Conservation (phyloP, 2,888 invertebrate species). For the Strigamia maritima region DNA sequence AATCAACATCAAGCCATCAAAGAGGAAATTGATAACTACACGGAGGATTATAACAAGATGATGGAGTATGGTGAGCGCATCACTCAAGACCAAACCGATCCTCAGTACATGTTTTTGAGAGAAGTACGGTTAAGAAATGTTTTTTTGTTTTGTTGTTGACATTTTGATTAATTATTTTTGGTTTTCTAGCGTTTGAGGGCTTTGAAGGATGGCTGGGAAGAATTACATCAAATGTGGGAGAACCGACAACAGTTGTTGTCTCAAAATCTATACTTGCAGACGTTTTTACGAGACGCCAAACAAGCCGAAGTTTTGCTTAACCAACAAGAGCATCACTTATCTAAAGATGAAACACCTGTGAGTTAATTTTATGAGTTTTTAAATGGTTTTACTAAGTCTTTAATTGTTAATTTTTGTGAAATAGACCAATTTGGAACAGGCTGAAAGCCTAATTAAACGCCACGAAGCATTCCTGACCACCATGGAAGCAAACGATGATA, state of each 20-base stretch:
- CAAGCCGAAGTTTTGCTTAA: slow-evolving; percentile 96
- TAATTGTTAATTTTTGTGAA: slow-evolving; percentile 29
- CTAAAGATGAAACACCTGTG: slow-evolving; percentile 92
- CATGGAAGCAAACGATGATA: slow-evolving; percentile 99
- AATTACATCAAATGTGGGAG: slow-evolving; percentile 99
- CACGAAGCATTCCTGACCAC: slow-evolving; percentile 99
- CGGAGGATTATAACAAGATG: slow-evolving; percentile 97
- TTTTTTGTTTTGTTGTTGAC: neutral
- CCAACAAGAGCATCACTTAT: slow-evolving; percentile 95
- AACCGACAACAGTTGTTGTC: slow-evolving; percentile 91
- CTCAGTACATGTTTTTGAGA: slow-evolving; percentile 99
- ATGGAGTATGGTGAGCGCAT: slow-evolving; percentile 98
- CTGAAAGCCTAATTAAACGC: slow-evolving; percentile 92
- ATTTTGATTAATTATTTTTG: neutral
- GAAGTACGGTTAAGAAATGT: slow-evolving; percentile 57
- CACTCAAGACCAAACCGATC: slow-evolving; percentile 88
- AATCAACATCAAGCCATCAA: slow-evolving; percentile 97
- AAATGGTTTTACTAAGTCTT: slow-evolving; percentile 16
- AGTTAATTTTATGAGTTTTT: slow-evolving; percentile 46
- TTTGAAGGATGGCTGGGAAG: slow-evolving; percentile 98
- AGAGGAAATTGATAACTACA: slow-evolving; percentile 99
- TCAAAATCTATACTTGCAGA: slow-evolving; percentile 90
- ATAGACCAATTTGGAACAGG: slow-evolving; percentile 82
- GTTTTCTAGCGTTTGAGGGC: slow-evolving; percentile 76
- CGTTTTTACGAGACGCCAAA: slow-evolving; percentile 92